Base-by-base conservation (phyloP, 2,113 vertebrate genomes). In the Trochalopteron elliotii region DNA sequence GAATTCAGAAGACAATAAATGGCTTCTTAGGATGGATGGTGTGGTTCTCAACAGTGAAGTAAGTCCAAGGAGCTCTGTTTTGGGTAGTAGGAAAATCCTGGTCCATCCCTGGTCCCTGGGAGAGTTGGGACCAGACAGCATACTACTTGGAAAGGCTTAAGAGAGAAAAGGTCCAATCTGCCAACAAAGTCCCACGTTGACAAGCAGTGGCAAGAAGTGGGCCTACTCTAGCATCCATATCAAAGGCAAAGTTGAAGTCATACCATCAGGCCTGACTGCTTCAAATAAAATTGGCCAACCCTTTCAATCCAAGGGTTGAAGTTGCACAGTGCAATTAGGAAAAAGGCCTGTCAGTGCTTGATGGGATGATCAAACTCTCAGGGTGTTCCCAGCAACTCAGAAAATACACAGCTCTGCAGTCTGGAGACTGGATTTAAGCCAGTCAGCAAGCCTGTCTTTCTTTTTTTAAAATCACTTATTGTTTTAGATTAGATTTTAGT, bases 401-500 rank as follows among this genome's bases (percentile, higher is more conserved):
- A 77, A 95, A 96, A 77, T 80, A 70, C 22, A 49, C 27, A 89
- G 28, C 49, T 86, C 76, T 95, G 80, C 88, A 87, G 44, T 82
- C 47, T 87, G 72, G 86, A 57, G 42, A 18, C 31, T 50, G 11
- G 40, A 71, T 86, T 86, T 3, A 1, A 75, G 52, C 88, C 68
- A 87, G 76, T 90, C 90, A 88, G 90, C 90, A 90, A 81, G 24
- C 0, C 0, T 4, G 2, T n/a, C 40, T 77, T 65, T 63, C 31
- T 60, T 59, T 79, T 70, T 89, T 70, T 4, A 52, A 65, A 83
- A 61, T 56, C 47, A 28, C 55, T 28, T 81, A 45, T 84, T 83
- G 40, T 74, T 39, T 60, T 77, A 94, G 49, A 60, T 94, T 92
- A 90, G 35, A 60, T 90, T 95, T 90, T 81, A 77, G 52, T 83